Evolutionary conservation across 2,888 invertebrate species (phyloP).

Genomic region (Dugesia japonica): DNA sequence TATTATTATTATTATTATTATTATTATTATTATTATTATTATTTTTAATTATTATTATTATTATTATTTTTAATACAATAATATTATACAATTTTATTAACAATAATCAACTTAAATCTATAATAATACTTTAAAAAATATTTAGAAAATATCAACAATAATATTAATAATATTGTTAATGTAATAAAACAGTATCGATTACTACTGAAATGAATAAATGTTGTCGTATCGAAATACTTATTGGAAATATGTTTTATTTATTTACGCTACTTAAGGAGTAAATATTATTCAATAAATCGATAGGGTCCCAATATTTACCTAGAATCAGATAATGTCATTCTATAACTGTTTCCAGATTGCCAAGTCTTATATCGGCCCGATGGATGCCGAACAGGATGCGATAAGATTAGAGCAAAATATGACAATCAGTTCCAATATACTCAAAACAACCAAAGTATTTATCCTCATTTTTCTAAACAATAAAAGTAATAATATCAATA

Average conservation of each 20-base stretch:
- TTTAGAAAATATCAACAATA: too few relatives aligned
- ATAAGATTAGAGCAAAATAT: constrained; percentile 8
- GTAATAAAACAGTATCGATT: too few relatives aligned
- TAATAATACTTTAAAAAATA: too few relatives aligned
- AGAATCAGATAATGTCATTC: constrained; percentile 20
- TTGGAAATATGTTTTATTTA: constrained; percentile 16
- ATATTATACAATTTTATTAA: too few relatives aligned
- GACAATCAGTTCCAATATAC: constrained; percentile 20
- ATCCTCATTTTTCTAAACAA: not conserved
- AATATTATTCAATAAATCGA: constrained; percentile 20
- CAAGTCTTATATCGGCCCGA: not conserved
- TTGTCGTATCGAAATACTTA: constrained; percentile 1
- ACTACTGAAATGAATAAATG: not conserved
- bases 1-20: too few relatives aligned
- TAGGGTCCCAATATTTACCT: constrained; percentile 20
- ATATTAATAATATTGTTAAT: too few relatives aligned
- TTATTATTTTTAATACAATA: too few relatives aligned
- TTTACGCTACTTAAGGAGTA: constrained; percentile 20
- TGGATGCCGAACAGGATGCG: constrained; percentile 20
- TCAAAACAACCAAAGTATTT: constrained; percentile 11
- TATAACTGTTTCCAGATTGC: constrained; percentile 20
- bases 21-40: too few relatives aligned
- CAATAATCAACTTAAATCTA: too few relatives aligned
- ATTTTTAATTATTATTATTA: too few relatives aligned
- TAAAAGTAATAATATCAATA: too few relatives aligned